These are phyloP conservation scores for Tethya wilhelma DNA, from an alignment of 37 sponge, comb jelly and placozoan species.

Conservation along the genomic window DNA sequence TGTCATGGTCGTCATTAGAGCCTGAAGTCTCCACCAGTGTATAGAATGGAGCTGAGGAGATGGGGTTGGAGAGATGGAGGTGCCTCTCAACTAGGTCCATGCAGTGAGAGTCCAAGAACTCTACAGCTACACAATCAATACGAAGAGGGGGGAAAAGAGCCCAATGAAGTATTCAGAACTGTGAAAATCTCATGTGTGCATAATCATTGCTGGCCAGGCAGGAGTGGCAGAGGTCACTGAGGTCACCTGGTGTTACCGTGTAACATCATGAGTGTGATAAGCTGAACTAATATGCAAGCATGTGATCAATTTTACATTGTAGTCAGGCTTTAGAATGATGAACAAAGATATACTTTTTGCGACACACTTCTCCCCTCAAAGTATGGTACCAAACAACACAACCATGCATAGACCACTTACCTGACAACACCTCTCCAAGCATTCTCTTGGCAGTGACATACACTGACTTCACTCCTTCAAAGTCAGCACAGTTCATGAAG, in stretches of 20 bases:
- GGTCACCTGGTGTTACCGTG: no score
- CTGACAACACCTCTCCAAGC: constrained; percentile 92
- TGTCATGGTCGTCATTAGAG: constrained; percentile 81
- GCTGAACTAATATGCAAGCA: no score
- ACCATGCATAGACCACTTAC: constrained; percentile 19
- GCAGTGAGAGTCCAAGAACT: constrained; percentile 84
- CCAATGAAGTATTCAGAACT: not conserved
- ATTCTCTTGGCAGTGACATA: constrained; percentile 56
- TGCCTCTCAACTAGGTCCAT: constrained; percentile 77
- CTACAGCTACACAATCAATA: constrained; percentile 70
- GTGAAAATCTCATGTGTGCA: no score
- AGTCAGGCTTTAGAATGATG: no score
- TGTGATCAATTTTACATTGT: no score
- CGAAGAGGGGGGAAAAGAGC: not conserved
- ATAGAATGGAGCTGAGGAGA: constrained; percentile 76
- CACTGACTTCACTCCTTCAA: constrained; percentile 71
- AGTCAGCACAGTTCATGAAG: constrained; percentile 76
- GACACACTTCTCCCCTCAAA: no score
- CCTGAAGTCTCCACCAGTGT: constrained; percentile 95
- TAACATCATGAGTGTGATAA: no score
- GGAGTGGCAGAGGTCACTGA: no score
- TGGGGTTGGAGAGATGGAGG: constrained; percentile 63
- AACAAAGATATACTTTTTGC: no score
- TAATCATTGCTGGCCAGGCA: no score
- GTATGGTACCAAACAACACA: not conserved